Percentiles rank a stretch among this genome's conserved stretches.
These are phyloP conservation scores for Siderastrea siderea DNA, from an alignment of 92 coral and sea anemone genomes.

Conservation along the genomic window DNA sequence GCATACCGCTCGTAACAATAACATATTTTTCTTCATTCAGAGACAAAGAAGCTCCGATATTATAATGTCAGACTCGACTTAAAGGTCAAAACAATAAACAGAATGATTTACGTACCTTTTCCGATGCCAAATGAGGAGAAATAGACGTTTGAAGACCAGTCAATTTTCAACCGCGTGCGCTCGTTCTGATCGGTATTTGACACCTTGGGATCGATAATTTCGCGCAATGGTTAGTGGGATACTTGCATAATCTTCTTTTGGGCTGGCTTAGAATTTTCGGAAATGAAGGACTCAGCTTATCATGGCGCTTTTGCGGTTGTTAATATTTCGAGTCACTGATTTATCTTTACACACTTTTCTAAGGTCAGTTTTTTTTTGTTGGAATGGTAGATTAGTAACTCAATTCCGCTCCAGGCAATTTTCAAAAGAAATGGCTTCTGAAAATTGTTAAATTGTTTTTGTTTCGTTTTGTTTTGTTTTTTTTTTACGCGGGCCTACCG, in stretches of 20 bases:
- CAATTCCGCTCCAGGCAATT: no score
- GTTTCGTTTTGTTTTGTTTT: no score
- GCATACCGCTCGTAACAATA: slow-evolving; percentile 3
- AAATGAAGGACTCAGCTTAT: no score
- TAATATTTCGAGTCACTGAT: no score
- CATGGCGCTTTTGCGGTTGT: no score
- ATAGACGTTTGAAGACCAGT: neutral
- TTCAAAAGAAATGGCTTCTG: no score
- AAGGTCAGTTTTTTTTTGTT: no score
- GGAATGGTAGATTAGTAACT: no score
- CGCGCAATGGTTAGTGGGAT: neutral
- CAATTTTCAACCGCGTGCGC: neutral
- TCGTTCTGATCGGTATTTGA: neutral
- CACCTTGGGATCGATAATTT: neutral
- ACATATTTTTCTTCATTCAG: neutral
- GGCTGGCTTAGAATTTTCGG: no score
- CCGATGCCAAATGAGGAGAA: neutral
- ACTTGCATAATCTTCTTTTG: neutral
- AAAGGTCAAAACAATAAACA: neutral
- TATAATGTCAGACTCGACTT: neutral
- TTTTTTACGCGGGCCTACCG: no score
- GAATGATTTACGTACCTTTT: neutral
- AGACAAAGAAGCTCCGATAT: neutral
- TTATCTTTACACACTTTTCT: no score
- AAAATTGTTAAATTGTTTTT: no score